Base-by-base conservation (phyloP, 2,888 invertebrate species). In the Druceiella hillmani region DNA sequence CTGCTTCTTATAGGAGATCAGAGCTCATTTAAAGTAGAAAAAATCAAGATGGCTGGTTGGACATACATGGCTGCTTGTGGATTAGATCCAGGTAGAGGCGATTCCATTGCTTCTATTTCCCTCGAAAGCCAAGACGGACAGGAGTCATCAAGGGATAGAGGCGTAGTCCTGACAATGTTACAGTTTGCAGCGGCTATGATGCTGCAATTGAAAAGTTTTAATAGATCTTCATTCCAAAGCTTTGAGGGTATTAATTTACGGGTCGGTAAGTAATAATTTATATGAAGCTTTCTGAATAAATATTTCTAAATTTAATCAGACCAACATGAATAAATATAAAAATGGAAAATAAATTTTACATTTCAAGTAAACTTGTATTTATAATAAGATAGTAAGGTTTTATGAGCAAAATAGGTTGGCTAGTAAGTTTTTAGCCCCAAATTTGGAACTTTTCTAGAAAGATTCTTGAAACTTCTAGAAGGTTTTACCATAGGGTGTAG, bases 1-100 rank as follows among this genome's bases (percentile, higher is more conserved):
- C 59, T 90, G 38, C 66, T 90, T 3, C 76, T 81, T 27, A 66
- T 70, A 3, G 75, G 76, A 29, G 54, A 53, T 9, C 54, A 70
- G 1, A 68, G 80, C 33, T 79, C 78, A 4, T 66, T 78, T 40
- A 78, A 83, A 51, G 84, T 98, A 5, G 97, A 98, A 62, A 97
- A 97, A 66, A 97, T 97, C 20, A 97, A 97, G 71, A 86, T 97
- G 37, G 92, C 94, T 30, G 93, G 92, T 41, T 90, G 90, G 76
- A 95, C 95, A 0, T 97, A 95, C 54, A 95, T 97, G 95, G 95
- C 94, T 2, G 95, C 94, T 2, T 90, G 91, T 54, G 97, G 97
- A 0, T 69, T 97, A 31, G 85, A 87, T 51, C 81, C 87, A 1
- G 81, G 77, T 17, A 73, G 81, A 33, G 74, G 83, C 39, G 75